Conservation (phyloP, 2,888 invertebrate genomes). For the Neria commutata region DNA sequence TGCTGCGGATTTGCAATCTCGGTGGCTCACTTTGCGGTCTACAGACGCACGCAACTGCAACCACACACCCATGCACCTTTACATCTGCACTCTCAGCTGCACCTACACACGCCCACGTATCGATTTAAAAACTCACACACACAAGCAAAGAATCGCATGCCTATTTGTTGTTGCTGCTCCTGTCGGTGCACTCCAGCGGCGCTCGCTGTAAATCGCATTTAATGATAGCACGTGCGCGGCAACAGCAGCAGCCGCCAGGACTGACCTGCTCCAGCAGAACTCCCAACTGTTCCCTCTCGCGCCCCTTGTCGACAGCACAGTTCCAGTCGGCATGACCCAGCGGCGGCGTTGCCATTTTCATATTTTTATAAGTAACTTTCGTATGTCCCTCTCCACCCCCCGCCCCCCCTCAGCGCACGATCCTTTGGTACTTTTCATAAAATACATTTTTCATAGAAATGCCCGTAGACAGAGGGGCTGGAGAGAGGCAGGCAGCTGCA, state of each 20-base stretch:
- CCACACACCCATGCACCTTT: neutral
- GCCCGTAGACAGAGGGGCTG: neutral
- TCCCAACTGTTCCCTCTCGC: no score
- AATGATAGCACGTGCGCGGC: neutral
- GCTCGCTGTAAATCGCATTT: slow-evolving; percentile 6
- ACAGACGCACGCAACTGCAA: neutral
- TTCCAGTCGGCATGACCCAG: no score
- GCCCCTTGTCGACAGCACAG: neutral
- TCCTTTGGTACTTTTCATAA: neutral
- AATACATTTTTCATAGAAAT: neutral
- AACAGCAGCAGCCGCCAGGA: slow-evolving; percentile 22
- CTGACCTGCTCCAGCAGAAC: no score
- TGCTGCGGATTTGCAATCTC: neutral
- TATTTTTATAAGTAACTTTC: no score
- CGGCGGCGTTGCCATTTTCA: neutral
- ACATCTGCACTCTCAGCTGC: no score
- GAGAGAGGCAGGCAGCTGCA: neutral
- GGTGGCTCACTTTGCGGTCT: neutral
- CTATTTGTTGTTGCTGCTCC: slow-evolving; percentile 27
- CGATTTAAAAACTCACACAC: no score
- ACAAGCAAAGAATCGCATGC: no score
- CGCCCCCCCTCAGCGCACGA: neutral
- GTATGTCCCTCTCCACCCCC: no score
- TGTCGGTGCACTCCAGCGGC: slow-evolving; percentile 18
- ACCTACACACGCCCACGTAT: no score